Evolutionary conservation across 2,797 vertebrate species (phyloP).

Genomic region (Eulemur mongoz): DNA sequence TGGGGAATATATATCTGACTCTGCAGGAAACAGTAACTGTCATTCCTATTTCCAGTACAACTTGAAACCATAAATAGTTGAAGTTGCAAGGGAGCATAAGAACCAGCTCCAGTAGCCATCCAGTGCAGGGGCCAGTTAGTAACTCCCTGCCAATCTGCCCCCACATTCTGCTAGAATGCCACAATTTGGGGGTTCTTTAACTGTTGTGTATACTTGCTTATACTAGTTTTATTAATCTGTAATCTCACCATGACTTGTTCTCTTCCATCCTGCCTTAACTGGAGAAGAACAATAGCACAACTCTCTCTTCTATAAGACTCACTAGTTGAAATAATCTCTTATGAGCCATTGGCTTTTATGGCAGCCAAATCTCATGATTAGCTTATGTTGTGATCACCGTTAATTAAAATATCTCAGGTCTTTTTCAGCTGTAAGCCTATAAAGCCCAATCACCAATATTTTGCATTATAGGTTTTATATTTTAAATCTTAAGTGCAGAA

Average conservation of each 20-base stretch:
- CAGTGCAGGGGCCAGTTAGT: background rate
- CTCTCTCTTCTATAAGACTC: background rate
- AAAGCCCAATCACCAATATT: background rate
- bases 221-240: background rate
- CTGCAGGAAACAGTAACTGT: background rate
- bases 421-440: background rate
- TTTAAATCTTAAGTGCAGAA: slow-evolving; percentile 15
- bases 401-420: background rate
- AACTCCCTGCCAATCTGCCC: background rate
- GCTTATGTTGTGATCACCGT: background rate
- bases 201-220: background rate
- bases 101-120: background rate
- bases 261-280: background rate
- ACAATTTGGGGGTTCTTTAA: background rate
- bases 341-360: background rate
- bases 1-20: background rate
- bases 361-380: background rate
- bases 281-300: background rate
- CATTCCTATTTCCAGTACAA: background rate
- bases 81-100: background rate
- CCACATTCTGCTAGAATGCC: background rate
- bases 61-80: background rate
- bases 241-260: background rate
- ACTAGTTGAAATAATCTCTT: background rate
- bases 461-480: background rate